A percentile compares a stretch with the other conserved stretches of the same genome.
Conservation (phyloP, 35 echinoderm and acorn worm species). For the Diadema setosum region DNA sequence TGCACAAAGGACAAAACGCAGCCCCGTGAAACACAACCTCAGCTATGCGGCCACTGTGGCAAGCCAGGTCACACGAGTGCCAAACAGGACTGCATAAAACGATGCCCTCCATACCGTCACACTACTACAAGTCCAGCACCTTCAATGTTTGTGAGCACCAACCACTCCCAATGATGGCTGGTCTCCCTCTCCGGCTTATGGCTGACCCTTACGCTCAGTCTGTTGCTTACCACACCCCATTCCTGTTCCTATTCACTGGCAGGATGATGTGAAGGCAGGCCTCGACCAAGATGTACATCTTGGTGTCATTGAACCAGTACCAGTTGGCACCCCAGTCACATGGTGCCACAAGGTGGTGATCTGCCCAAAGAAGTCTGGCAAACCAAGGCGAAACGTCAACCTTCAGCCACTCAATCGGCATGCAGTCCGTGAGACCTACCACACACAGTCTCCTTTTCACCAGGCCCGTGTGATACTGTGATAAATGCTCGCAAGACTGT, state of each 20-base stretch:
- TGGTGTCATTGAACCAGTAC: slow-evolving; percentile 47
- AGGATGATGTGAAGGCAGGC: slow-evolving; percentile 56
- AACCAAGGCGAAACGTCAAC: slow-evolving; percentile 30
- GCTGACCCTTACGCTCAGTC: not conserved
- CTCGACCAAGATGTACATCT: slow-evolving; percentile 39
- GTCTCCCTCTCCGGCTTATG: slow-evolving; percentile 41
- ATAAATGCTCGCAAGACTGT: slow-evolving; percentile 3
- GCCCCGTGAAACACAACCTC: not conserved
- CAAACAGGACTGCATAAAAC: not conserved
- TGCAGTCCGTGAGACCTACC: slow-evolving; percentile 39
- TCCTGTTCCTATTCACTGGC: slow-evolving; percentile 41
- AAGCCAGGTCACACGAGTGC: not conserved
- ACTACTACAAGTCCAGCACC: slow-evolving; percentile 23
- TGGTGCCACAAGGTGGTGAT: slow-evolving; percentile 51
- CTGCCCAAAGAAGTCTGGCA: slow-evolving; percentile 47
- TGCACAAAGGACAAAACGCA: not conserved
- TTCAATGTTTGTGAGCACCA: slow-evolving; percentile 55
- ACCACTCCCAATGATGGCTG: slow-evolving; percentile 27
- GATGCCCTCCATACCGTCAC: slow-evolving; percentile 15
- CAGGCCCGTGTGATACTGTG: not conserved
- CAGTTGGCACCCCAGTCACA: slow-evolving; percentile 39
- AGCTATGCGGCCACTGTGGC: slow-evolving; percentile 2
- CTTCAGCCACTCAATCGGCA: slow-evolving; percentile 2
- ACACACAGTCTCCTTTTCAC: no score
- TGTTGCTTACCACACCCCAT: slow-evolving; percentile 28